Evolutionary conservation across 2,113 vertebrate genomes (phyloP), one percentile per base, ranked within the genome.

Genomic region (Orthochromis malagaraziensis): DNA sequence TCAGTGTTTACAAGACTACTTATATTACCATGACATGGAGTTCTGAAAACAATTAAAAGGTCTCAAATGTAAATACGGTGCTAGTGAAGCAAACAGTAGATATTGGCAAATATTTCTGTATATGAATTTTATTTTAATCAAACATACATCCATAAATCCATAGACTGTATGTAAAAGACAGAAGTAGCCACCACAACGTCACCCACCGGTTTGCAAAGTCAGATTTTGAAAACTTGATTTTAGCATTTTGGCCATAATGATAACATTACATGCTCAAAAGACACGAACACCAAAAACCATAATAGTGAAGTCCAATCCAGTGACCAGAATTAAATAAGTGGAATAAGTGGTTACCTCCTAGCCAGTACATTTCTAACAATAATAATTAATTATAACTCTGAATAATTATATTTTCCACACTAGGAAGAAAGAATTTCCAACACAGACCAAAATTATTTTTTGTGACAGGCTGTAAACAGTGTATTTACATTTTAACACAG

Each of bases 51-150:
- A 89, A 60, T 68, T 84, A 70, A 87, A 91, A 86, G 82, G 55
- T 85, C 81, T 79, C 10, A 60, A 85, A 85, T 77, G 29, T 47
- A 54, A 90, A 80, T 88, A 42, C 24, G 26, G 75, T 58, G 17
- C 73, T 83, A 87, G 90, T 84, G 84, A 92, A 75, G 79, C 84
- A 58, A 3, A 85, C 26, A 33, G 5, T 68, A 40, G 75, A 63
- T 21, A 58, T 21, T 82, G 19, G 31, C 60, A 57, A 53, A 68
- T 75, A 68, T 35, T 65, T 79, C 51, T 57, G 83, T 19, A 60
- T 19, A 92, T 84, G 33, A 75, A 92, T 87, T 86, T 31, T 29
- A 89, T 26, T 35, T n/a, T 16, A 54, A 55, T 81, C 77, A 31
- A 79, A 70, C 3, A 14, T 14, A 9, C 35, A 68, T 4, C 35